Evolutionary conservation across 2,797 vertebrate genomes (phyloP).

Genomic region (Mus spretus): DNA sequence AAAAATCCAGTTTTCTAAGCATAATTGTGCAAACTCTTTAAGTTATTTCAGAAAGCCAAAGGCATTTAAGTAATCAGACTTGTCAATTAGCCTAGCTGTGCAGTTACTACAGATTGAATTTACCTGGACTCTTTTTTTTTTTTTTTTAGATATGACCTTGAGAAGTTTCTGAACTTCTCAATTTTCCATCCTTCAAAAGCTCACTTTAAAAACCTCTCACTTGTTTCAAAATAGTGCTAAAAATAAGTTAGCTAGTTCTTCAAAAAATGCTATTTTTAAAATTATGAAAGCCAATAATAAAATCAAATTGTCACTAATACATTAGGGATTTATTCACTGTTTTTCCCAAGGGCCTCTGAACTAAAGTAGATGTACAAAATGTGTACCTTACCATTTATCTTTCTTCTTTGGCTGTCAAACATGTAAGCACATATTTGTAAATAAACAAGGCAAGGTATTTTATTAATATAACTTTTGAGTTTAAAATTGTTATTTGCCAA

Average conservation of each 20-base stretch:
- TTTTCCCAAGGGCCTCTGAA: no score
- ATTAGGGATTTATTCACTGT: no score
- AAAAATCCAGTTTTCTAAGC: not conserved
- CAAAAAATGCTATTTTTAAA: conserved; percentile 34
- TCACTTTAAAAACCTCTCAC: not conserved
- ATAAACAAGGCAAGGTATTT: no score
- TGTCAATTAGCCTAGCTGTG: not conserved
- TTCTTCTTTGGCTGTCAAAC: no score
- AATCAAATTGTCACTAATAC: no score
- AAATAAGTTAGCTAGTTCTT: conserved; percentile 1
- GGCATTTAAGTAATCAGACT: conserved; percentile 11
- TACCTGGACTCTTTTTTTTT: not conserved
- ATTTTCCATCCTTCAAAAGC: not conserved
- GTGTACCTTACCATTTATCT: no score
- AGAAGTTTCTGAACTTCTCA: conserved; percentile 34
- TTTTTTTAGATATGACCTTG: not conserved
- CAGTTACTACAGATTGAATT: not conserved
- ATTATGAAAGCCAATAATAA: conserved; percentile 56
- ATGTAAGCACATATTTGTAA: no score
- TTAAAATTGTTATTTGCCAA: no score
- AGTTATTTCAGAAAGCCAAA: conserved; percentile 58
- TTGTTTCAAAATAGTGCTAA: not conserved
- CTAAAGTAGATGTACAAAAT: no score
- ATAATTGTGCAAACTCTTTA: not conserved
- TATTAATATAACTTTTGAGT: no score